Conservation (phyloP, 2,113 vertebrate genomes). For the Mixornis gularis region DNA sequence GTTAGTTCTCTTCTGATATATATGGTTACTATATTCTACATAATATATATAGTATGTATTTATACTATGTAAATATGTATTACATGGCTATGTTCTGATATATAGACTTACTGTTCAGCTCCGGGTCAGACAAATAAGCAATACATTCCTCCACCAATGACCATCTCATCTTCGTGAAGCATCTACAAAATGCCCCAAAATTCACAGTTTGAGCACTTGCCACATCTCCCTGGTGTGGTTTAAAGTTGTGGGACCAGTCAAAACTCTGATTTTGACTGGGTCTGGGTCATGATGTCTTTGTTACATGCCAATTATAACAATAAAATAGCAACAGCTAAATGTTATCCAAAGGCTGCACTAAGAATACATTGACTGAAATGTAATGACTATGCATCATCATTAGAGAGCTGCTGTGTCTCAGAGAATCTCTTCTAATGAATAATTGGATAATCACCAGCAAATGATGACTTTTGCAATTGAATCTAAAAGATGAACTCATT, state of each 20-base stretch:
- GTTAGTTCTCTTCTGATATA: background rate
- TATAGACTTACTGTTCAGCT: background rate
- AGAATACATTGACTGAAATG: background rate
- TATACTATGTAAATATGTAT: background rate
- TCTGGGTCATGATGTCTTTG: background rate
- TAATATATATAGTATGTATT: background rate
- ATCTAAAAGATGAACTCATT: constrained; percentile 36
- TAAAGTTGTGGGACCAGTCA: background rate
- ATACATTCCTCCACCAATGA: background rate
- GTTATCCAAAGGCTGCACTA: background rate
- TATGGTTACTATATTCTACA: background rate
- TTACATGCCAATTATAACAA: background rate
- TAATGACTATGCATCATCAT: constrained; percentile 1
- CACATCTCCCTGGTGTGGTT: rapidly evolving
- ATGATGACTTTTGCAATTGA: background rate
- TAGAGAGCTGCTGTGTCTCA: constrained; percentile 16
- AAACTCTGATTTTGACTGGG: background rate
- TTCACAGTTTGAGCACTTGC: background rate
- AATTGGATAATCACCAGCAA: constrained; percentile 28
- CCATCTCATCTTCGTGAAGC: background rate
- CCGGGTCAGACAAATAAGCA: background rate
- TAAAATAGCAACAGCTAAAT: background rate
- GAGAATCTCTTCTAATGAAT: constrained; percentile 35
- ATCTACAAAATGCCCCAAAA: background rate
- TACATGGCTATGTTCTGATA: background rate